Base-by-base conservation (phyloP, 2,888 invertebrate species). In the Cerastis rubricosa region DNA sequence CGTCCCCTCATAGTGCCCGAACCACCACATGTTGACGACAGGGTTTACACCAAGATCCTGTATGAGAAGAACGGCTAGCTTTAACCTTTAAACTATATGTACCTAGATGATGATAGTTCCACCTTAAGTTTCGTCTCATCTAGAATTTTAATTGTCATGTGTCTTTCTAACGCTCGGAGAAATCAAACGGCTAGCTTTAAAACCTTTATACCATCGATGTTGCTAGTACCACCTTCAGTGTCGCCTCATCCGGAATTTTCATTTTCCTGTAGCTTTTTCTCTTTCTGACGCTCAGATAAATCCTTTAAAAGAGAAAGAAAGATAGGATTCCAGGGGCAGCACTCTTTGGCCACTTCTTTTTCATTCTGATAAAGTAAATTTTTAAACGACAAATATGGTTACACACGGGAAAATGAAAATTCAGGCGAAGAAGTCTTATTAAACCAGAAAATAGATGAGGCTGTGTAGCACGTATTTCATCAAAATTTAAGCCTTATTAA, bases 1-100 rank as follows among this genome's bases (percentile, higher is more conserved):
- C 94, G 95, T 25, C 97, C 97, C 67, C 96, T 97, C 1, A 96
- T 98, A 75, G 96, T 97, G 29, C 98, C 98, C 0, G 97, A 97
- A 67, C 93, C 96, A 9, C 98, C 98, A 0, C 98, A 98, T 92
- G 90, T 95, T 0, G 94, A 97, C 2, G 97, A 97, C 61, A 95
- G 95, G 76, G 97, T 98, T 43, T 97, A 97, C 89, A 95, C 97
- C 43, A 97, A 97, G 89, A 93, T 95, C 81, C 67, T 95, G 61
- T 91, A 63, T 45, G 71, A 76, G 83, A 67, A 80, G 81, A 70
- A 83, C 67, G 19, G 35, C 40, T 80, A 82, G 22, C 9, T 57
- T 43, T 2, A 40, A 35, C 25, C 14, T 25, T 7, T 25, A 29
- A 59, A 59, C 25, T 25, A 22, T 47, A 47, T 17, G 47, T 17